Base-by-base conservation (phyloP, 2,888 invertebrate species). In the Mythimna lalbum region DNA sequence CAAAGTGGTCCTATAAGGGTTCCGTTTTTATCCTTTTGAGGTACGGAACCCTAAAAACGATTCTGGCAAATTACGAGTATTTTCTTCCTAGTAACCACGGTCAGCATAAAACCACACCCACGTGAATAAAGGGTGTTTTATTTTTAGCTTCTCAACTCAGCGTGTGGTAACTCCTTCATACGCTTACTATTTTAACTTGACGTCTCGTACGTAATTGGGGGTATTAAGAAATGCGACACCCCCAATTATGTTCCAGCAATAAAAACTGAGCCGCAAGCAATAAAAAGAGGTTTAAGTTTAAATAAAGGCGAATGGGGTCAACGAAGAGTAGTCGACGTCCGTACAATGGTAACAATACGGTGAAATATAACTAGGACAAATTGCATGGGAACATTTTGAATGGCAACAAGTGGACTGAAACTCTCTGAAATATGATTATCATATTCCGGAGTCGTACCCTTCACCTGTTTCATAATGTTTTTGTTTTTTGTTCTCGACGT, bases 391-490 rank as follows among this genome's bases (percentile, higher is more conserved):
- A 83, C 78, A 83, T 82, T 87, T 82, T 83, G 85, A 86, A 87
- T 83, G 85, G 88, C 89, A 90, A 90, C 90, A 92, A 92, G 90
- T 91, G 87, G 85, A 87, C 84, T 86, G 87, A 87, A 87, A 83
- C 87, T 88, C 81, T 50, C 87, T 87, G 88, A 92, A 92, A 92
- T 92, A 91, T 90, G 90, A 91, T 92, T 92, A 93, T 91, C 87
- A 89, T 90, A 88, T 89, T 89, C 88, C 88, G 85, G 85, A 77
- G 81, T 86, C 86, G 85, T 84, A 88, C 88, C 87, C 88, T 89
- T 91, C 90, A 91, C 92, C 90, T 92, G 92, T 90, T 91, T 89
- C 86, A 86, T 89, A 86, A 90, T 91, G 86, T 88, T 91, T 89
- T 89, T 87, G 87, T 90, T 90, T 91, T 92, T 91, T 90, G 84